A percentile compares a stretch with the other conserved stretches of the same genome.
These are phyloP conservation scores for Emesis furor DNA, from an alignment of 2,888 invertebrate genomes.

Conservation along the genomic window DNA sequence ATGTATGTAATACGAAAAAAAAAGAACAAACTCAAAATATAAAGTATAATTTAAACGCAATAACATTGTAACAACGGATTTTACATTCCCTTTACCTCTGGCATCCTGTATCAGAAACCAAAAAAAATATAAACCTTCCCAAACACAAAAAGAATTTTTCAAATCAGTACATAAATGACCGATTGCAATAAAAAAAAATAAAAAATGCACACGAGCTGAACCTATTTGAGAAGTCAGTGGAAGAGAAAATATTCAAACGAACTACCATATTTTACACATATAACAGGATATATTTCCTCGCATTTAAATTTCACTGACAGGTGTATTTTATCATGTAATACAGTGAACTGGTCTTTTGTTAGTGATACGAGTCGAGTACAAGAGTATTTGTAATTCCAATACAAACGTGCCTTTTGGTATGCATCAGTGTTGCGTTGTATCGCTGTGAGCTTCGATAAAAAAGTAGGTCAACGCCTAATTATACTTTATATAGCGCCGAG, in stretches of 20 bases:
- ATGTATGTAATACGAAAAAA: no score
- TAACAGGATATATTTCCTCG: not conserved
- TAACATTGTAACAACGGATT: no score
- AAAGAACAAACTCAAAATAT: no score
- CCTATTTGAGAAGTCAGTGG: no score
- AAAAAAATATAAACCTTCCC: no score
- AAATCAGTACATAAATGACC: no score
- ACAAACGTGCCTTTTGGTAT: constrained; percentile 18
- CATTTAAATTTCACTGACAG: not conserved
- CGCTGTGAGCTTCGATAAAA: constrained; percentile 83
- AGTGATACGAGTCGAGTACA: not conserved
- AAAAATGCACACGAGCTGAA: no score
- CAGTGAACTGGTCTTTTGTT: constrained; percentile 8
- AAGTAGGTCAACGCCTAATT: constrained; percentile 88
- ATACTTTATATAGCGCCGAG: constrained; percentile 84
- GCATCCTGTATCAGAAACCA: no score
- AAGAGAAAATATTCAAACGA: not conserved
- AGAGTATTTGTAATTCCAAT: constrained; percentile 22
- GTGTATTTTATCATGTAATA: constrained; percentile 3
- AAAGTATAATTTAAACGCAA: no score
- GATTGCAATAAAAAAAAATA: no score
- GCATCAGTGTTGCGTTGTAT: constrained; percentile 64
- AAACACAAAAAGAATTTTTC: no score
- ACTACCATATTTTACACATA: not conserved
- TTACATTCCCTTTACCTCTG: no score